Percentiles rank a stretch among this genome's conserved stretches.
phyloP scores from a whole-genome alignment of 37 sponge, comb jelly and placozoan species.

The Mnemiopsis leidyi region DNA sequence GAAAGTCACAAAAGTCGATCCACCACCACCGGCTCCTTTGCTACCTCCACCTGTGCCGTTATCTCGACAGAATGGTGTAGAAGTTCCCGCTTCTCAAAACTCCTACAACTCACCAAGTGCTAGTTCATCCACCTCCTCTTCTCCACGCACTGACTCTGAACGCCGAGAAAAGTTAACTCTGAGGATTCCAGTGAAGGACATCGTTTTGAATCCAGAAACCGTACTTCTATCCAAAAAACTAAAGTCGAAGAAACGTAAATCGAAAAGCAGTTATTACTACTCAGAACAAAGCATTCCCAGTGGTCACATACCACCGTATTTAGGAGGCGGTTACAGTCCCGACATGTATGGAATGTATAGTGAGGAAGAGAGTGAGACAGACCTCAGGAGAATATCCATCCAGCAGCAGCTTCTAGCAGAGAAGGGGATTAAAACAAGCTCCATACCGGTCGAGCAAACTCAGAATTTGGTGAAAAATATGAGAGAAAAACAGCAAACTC shows the following conservation, averaged over 20 bases:
- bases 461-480: constrained; percentile 39
- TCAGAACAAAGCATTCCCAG: not conserved
- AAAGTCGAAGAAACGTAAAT: constrained; percentile 27
- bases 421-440: constrained; percentile 34
- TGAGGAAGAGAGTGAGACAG: constrained; percentile 16
- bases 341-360: not conserved
- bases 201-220: not conserved
- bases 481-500: constrained; percentile 13
- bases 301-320: not conserved
- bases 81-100: not conserved
- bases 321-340: not conserved
- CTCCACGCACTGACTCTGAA: not conserved
- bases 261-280: not conserved
- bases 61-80: not conserved
- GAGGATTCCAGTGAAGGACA: not conserved
- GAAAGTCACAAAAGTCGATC: not conserved
- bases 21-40: not conserved
- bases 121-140: not conserved
- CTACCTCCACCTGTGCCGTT: not conserved
- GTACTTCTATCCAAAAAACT: not conserved
- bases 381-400: constrained; percentile 21
- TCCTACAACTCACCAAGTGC: constrained; percentile 7
- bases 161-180: not conserved
- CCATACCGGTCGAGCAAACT: constrained; percentile 18
- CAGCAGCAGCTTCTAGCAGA: constrained; percentile 46